Base-by-base conservation (phyloP, 1,140 invertebrate genomes). In the Aphelenchoides fujianensis region DNA sequence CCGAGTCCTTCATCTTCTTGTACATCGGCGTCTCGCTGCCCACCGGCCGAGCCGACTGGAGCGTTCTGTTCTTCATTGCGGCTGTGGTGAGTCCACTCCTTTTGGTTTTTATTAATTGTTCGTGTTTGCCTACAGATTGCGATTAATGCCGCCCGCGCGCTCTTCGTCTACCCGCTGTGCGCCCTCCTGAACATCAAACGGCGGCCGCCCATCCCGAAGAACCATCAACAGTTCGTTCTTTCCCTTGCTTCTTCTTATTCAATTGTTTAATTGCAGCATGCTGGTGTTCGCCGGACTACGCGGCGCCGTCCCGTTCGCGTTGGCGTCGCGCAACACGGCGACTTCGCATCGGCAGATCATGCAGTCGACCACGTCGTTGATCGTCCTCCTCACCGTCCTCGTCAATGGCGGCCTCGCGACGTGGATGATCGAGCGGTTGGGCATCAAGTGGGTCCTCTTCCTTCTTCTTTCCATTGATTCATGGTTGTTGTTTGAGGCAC, bases 161-260 rank as follows among this genome's bases (percentile, higher is more conserved):
- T 92, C 0, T 96, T 96, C 84, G 91, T 98, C 66, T 98, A 98
- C 86, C 94, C 95, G 0, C 85, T 98, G 7, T 94, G 94, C n/a
- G 91, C 92, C 82, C 82, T 98, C 12, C 85, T 98, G 31, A 98
- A 98, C 86, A 36, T 81, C 87, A 66, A 70, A 3, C 87, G 95
- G 53, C 92, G 91, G 79, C 94, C 93, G 16, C 94, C 94, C 85
- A 97, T 98, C 81, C 90, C 92, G 0, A 85, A 89, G 70, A 95
- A 94, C 85, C 95, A 96, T 85, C 95, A 97, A 85, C 95, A 98
- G n/a, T n/a, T n/a, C n/a, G n/a, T n/a, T n/a, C n/a, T n/a, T n/a
- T n/a, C n/a, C n/a, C n/a, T n/a, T n/a, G n/a, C n/a, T n/a, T n/a
- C n/a, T n/a, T n/a, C n/a, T n/a, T n/a, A n/a, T n/a, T n/a, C n/a